Evolutionary conservation across 2,888 invertebrate genomes (phyloP), one percentile per base, ranked within the genome.

Genomic region (Zaprionus obscuricornis): DNA sequence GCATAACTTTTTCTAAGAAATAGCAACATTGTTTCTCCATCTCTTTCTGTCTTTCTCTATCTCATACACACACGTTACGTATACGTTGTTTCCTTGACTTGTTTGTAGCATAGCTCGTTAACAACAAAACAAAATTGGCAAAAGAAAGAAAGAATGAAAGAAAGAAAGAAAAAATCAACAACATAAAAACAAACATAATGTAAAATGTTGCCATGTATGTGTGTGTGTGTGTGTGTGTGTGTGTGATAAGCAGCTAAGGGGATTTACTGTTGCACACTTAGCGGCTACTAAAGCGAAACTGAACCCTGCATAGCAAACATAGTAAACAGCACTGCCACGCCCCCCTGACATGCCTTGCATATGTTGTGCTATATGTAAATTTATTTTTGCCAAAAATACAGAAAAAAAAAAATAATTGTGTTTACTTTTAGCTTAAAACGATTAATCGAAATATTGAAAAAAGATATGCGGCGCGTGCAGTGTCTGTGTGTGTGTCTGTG

Each of bases 331-430:
- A n/a, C n/a, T n/a, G n/a, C n/a, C n/a, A n/a, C n/a, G n/a, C n/a
- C n/a, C n/a, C n/a, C n/a, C n/a, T n/a, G n/a, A n/a, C n/a, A n/a
- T n/a, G n/a, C n/a, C n/a, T n/a, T n/a, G n/a, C n/a, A n/a, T n/a
- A n/a, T n/a, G n/a, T n/a, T n/a, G n/a, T n/a, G n/a, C n/a, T n/a
- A n/a, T n/a, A n/a, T n/a, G n/a, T n/a, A n/a, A n/a, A n/a, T n/a
- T n/a, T n/a, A n/a, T n/a, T n/a, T n/a, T n/a, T n/a, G n/a, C n/a
- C n/a, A n/a, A n/a, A n/a, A n/a, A n/a, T n/a, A n/a, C n/a, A n/a
- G n/a, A n/a, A n/a, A 52, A 51, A 60, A 72, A 77, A 79, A 85
- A 73, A 81, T 77, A 79, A 85, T 79, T 79, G 81, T 79, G 83
- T 79, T 85, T 83, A 79, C 85, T 75, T 64, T 72, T n/a, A n/a